Evolutionary conservation across 2,797 vertebrate genomes (phyloP).

Genomic region (Cuniculus paca): DNA sequence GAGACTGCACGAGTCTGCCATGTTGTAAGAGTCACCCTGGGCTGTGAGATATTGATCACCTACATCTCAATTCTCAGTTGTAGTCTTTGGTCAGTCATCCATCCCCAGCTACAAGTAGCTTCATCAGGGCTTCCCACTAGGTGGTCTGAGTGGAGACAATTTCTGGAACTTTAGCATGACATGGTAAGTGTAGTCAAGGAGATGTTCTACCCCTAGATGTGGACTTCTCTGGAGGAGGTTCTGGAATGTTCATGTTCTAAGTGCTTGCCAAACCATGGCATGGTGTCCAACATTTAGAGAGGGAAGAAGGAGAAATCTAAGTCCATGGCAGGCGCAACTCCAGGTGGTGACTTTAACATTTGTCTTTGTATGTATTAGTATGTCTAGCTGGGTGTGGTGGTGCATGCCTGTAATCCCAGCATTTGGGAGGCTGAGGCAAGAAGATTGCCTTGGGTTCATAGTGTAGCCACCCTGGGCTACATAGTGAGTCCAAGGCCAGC

Average conservation of each 20-base stretch:
- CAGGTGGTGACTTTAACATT: background rate
- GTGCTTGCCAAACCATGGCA: too few species aligned
- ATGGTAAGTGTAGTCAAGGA: background rate
- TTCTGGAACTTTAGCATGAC: background rate
- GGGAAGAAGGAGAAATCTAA: too few species aligned
- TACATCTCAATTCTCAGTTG: background rate
- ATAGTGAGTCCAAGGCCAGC: background rate
- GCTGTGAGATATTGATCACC: background rate
- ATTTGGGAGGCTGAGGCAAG: background rate
- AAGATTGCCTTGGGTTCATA: background rate
- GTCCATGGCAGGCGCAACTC: background rate
- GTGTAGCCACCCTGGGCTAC: background rate
- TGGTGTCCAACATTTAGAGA: background rate
- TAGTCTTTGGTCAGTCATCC: background rate
- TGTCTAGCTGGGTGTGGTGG: background rate
- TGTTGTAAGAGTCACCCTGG: background rate
- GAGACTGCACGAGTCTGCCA: background rate
- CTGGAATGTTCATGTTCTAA: background rate
- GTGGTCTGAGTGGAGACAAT: too few species aligned
- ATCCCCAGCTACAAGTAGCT: background rate
- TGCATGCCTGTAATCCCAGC: background rate
- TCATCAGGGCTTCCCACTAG: background rate
- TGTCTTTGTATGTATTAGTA: background rate
- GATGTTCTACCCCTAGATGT: rapidly evolving
- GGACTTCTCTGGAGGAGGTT: background rate